Conservation (phyloP, 1,140 invertebrate species). For the Mizuhopecten yessoensis region DNA sequence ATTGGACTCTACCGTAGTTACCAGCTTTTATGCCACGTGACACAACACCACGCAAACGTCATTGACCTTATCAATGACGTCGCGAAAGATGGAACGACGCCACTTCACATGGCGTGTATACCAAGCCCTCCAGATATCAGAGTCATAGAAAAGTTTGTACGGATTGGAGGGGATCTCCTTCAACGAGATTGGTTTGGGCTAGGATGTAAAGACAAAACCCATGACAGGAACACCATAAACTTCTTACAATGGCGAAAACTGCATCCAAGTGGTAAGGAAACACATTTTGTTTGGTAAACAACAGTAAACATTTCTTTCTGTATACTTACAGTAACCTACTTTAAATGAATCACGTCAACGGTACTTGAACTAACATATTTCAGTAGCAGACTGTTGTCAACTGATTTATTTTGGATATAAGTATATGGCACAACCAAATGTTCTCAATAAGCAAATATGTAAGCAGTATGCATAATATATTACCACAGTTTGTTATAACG, state of each 20-base stretch:
- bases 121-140: not conserved
- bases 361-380: too few relatives aligned
- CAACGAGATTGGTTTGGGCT: not conserved
- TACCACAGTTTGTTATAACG: too few relatives aligned
- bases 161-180: not conserved
- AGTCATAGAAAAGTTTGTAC: not conserved
- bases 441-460: too few relatives aligned
- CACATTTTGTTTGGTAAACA: too few relatives aligned
- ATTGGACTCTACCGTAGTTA: not conserved
- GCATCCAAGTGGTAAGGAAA: not conserved
- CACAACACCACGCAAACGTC: not conserved
- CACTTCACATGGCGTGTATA: not conserved
- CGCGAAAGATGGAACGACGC: not conserved
- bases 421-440: too few relatives aligned
- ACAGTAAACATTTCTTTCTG: too few relatives aligned
- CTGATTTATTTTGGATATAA: too few relatives aligned
- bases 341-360: too few relatives aligned
- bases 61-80: not conserved
- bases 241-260: constrained; percentile 16
- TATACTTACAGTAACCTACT: too few relatives aligned
- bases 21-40: not conserved
- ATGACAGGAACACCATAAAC: not conserved
- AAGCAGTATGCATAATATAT: too few relatives aligned
- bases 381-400: too few relatives aligned
- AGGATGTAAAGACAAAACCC: not conserved